These are phyloP conservation scores for Pherbina coryleti DNA, from an alignment of 2,888 invertebrate genomes.

Conservation along the genomic window DNA sequence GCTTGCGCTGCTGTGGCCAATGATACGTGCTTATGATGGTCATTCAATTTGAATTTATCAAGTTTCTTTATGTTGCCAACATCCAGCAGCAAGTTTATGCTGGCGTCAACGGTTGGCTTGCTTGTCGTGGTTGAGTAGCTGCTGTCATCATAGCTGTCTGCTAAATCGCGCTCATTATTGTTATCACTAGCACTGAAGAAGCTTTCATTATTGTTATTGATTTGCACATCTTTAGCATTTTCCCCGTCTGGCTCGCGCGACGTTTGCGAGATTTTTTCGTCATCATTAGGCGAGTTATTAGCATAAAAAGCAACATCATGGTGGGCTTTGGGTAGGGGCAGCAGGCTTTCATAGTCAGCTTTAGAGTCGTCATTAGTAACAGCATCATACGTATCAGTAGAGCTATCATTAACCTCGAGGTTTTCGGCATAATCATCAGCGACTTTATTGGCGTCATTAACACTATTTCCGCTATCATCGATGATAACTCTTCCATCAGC, in stretches of 20 bases:
- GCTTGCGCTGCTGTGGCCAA: conserved; percentile 17
- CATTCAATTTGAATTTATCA: conserved; percentile 52
- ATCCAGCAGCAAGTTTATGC: conserved; percentile 33
- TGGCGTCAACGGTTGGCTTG: conserved; percentile 21
- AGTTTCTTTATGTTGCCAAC: conserved; percentile 41
- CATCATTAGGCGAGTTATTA: not conserved
- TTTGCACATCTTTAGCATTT: conserved; percentile 9
- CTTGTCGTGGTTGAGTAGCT: conserved; percentile 45
- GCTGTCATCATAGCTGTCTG: conserved; percentile 59
- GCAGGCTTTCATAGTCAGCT: no score
- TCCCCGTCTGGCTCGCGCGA: not conserved
- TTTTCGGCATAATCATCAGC: not conserved
- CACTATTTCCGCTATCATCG: conserved; percentile 30
- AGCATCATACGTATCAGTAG: not conserved
- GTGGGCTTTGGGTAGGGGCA: no score
- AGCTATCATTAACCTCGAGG: not conserved
- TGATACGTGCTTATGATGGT: conserved; percentile 43
- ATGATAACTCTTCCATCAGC: conserved; percentile 15
- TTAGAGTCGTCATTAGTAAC: no score
- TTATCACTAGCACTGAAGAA: conserved; percentile 49
- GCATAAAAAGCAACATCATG: not conserved
- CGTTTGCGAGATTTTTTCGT: not conserved
- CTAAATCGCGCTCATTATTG: conserved; percentile 64
- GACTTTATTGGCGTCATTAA: not conserved
- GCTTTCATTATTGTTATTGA: conserved; percentile 20